Evolutionary conservation across 2,888 invertebrate genomes (phyloP), one percentile per base, ranked within the genome.

Genomic region (Leucophora obtusa): DNA sequence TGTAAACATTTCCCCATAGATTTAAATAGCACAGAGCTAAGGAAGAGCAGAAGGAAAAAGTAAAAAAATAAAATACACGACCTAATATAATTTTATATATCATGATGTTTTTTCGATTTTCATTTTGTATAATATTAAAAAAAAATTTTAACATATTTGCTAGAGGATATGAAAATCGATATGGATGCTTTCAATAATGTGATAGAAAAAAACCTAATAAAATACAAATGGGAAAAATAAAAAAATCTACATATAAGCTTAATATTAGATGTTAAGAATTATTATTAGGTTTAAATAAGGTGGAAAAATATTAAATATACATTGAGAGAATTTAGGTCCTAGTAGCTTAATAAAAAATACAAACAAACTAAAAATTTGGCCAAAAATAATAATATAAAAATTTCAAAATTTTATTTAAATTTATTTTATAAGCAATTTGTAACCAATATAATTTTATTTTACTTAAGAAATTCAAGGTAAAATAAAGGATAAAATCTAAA

Each of bases 121-220:
- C 15, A 66, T 66, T 21, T 63, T 51, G 14, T 65, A 35, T 38
- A 38, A 33, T 18, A 74, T n/a, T 2, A 6, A 63, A 38, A n/a
- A 53, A 51, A 38, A 69, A 35, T 38, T 53, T 69, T 51, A 63
- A 59, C 60, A 72, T 68, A 75, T 66, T 33, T 72, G 81, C 81
- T 60, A 28, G 50, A 73, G 77, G 77, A 73, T 81, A 77, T 69
- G 47, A 81, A 81, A 81, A 81, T 81, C 81, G 81, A 81, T 81
- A 81, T 70, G 56, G 73, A 76, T 77, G 73, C 81, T 69, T 73
- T 65, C 69, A 72, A 81, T 81, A 81, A 73, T 65, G 69, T 65
- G 69, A 59, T 65, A 69, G 72, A 71, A 68, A 33, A 54, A 53
- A 14, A 59, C 11, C 59, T 43, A 58, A 76, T 58, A 72, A 63